Conservation (phyloP, 2,888 invertebrate genomes). For the Sipha maydis region DNA sequence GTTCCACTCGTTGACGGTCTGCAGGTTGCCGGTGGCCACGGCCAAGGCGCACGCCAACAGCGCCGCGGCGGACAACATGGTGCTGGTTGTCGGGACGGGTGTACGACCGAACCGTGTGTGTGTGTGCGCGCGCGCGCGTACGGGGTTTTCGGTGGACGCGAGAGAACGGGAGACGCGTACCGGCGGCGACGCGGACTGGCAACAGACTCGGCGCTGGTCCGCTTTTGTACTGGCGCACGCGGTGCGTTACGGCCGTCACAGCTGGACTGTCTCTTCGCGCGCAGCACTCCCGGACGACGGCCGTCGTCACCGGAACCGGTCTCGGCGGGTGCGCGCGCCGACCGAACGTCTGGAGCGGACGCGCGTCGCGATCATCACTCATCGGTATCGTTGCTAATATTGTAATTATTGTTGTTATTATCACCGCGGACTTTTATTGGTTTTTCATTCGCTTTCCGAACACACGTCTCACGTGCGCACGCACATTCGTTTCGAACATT, state of each 20-base stretch:
- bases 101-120: too few relatives aligned
- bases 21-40: slow-evolving; percentile 69
- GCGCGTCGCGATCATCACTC: neutral
- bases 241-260: neutral
- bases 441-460: neutral
- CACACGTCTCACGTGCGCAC: too few relatives aligned
- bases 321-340: slow-evolving; percentile 18
- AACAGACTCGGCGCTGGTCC: neutral
- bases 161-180: too few relatives aligned
- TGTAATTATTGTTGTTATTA: too few relatives aligned
- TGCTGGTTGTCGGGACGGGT: too few relatives aligned
- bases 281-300: neutral
- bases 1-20: slow-evolving; percentile 78
- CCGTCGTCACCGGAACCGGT: neutral
- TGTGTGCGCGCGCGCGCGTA: too few relatives aligned
- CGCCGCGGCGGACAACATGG: slow-evolving; percentile 54
- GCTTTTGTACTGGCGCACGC: slow-evolving; percentile 14
- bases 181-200: neutral
- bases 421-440: too few relatives aligned
- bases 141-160: too few relatives aligned
- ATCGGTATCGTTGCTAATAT: neutral
- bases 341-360: neutral
- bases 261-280: neutral
- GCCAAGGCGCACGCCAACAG: slow-evolving; percentile 61
- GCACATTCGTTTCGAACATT: too few relatives aligned